phyloP scores from a whole-genome alignment of 2,113 vertebrate species.

The Callithrix jacchus region DNA sequence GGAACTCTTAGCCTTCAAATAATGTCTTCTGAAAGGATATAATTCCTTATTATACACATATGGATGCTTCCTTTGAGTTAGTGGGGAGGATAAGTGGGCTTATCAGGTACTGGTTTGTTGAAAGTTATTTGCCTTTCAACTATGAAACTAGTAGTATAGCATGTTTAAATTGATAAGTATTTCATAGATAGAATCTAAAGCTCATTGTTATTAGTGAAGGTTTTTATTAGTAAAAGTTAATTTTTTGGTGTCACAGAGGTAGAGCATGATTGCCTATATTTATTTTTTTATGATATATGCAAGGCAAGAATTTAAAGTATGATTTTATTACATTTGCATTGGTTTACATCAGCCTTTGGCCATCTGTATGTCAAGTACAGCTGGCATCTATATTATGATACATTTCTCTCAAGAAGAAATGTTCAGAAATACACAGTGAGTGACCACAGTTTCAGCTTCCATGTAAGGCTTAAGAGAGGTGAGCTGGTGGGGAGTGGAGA shows the following conservation, averaged over 20 bases:
- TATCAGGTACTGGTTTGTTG: neutral
- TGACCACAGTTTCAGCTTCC: neutral
- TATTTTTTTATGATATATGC: neutral
- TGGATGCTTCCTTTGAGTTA: neutral
- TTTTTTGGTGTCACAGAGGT: neutral
- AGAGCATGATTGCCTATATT: neutral
- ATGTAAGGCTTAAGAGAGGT: neutral
- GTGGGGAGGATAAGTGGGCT: neutral
- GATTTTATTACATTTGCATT: constrained; percentile 14
- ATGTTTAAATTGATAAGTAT: constrained; percentile 8
- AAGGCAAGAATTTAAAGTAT: neutral
- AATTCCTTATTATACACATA: neutral
- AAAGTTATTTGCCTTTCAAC: neutral
- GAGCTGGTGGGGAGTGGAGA: neutral
- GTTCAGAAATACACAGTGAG: neutral
- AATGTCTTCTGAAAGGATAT: neutral
- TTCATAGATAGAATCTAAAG: neutral
- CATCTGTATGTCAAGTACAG: neutral
- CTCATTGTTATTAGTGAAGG: neutral
- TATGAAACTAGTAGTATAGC: neutral
- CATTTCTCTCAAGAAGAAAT: neutral
- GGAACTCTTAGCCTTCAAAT: neutral
- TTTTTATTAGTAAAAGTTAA: neutral
- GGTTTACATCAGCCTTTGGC: neutral
- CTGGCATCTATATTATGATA: neutral